These are phyloP conservation scores for Neomicropteryx cornuta DNA, from an alignment of 1,140 invertebrate species.

Conservation along the genomic window DNA sequence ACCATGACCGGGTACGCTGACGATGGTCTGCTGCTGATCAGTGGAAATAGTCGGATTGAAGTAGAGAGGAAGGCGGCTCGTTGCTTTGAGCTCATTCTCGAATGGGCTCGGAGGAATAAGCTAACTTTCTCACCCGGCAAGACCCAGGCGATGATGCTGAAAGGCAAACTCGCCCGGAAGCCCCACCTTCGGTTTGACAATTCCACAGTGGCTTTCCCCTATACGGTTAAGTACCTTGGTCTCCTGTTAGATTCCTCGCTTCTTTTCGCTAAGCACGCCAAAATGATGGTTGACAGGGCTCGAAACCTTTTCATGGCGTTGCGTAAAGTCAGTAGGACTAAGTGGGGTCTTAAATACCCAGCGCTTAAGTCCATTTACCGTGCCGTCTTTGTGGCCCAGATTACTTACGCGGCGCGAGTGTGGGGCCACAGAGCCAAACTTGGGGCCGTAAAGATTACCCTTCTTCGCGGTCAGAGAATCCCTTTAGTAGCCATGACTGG, in stretches of 20 bases:
- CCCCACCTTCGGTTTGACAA: too few relatives aligned
- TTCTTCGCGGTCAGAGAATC: slow-evolving; percentile 13
- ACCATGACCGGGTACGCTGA: too few relatives aligned
- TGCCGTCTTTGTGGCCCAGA: slow-evolving; percentile 14
- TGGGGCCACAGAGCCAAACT: slow-evolving; percentile 12
- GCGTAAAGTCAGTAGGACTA: slow-evolving; percentile 9
- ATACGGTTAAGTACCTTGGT: slow-evolving; percentile 5
- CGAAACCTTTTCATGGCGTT: slow-evolving; percentile 7
- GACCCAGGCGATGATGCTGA: too few relatives aligned
- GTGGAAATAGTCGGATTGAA: too few relatives aligned
- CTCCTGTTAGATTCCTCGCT: slow-evolving; percentile 2
- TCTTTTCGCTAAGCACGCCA: slow-evolving; percentile 7
- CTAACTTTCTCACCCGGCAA: too few relatives aligned
- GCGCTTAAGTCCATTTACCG: slow-evolving; percentile 14
- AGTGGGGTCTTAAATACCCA: slow-evolving; percentile 14
- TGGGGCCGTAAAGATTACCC: slow-evolving; percentile 3
- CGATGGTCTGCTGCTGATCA: too few relatives aligned
- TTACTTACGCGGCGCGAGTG: slow-evolving; percentile 17
- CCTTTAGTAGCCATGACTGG: slow-evolving; percentile 11
- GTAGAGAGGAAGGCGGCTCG: too few relatives aligned
- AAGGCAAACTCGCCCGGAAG: too few relatives aligned
- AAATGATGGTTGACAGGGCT: slow-evolving; percentile 5
- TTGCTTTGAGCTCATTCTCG: too few relatives aligned
- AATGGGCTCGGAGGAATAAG: too few relatives aligned
- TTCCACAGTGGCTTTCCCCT: too few relatives aligned